Base-by-base conservation (phyloP, 2,113 vertebrate genomes). In the Prietella phreatophila region DNA sequence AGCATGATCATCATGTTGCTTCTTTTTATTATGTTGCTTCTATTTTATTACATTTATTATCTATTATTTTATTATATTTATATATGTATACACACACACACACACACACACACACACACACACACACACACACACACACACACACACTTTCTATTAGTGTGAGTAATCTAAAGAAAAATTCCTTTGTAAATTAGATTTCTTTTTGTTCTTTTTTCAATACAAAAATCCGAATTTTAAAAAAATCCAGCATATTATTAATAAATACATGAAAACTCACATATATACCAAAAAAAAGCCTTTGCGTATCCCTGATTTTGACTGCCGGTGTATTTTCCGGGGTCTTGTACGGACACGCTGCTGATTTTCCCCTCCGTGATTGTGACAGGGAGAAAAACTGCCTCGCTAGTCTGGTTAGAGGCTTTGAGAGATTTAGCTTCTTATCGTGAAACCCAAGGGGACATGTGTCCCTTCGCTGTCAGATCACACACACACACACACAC, bases 391-490 rank as follows among this genome's bases (percentile, higher is more conserved):
- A 67, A 89, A 87, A 86, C 82, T 80, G 50, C 60, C 86, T 78
- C 20, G 10, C 87, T 84, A 36, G 61, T 86, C 71, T 56, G 71
- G 87, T 86, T 65, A 78, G 88, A 83, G 85, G 80, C 80, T 86
- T 86, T 47, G 60, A 83, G 69, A 89, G 85, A 86, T 89, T 76
- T 86, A 86, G 87, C 80, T 90, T 88, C 79, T 83, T 86, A 88
- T 88, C 86, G 17, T 85, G 25, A 85, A 75, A 88, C 86, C 86
- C 53, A 58, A 71, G 88, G 84, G 84, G 84, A 89, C 83, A 69
- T 61, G 82, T 89, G 58, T 60, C 85, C 82, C 84, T 88, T 67
- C 60, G 53, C 55, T 60, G 55, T 56, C 55, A 50, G 60, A 86
- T 87, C 55, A 73, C 86, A 30, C 53, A 81, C 47, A 53, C n/a